Base-by-base conservation (phyloP, 2,888 invertebrate genomes). In the Drosophila leonis region DNA sequence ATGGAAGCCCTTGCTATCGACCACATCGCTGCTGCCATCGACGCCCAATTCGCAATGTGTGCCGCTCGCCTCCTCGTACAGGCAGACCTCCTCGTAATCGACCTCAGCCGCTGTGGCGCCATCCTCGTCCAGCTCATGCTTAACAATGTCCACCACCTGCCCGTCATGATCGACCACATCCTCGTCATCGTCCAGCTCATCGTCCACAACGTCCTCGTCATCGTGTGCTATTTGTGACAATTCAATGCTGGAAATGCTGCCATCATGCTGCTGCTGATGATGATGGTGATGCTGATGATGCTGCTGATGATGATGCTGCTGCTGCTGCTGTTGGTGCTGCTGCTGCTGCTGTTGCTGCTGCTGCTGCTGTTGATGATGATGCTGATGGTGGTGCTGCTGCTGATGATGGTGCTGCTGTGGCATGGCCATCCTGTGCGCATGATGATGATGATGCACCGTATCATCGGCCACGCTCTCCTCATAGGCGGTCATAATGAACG, bases 381-480 rank as follows among this genome's bases (percentile, higher is more conserved):
- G 73, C 2, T 70, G 73, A 2, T 59, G 66, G 0, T 71, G 78
- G 15, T 76, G 80, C 24, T 76, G 77, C 5, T 79, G 81, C 12
- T 79, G 79, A 33, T 77, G 79, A 42, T 79, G 74, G n/a, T 60
- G 49, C 18, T 49, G 49, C 49, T 49, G 49, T 3, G 49, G 31
- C 49, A 49, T 49, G 31, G 31, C 49, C 49, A 49, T 31, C 13
- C 49, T 18, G 20, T 49, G 49, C 13, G 31, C 49, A 49, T 79
- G 79, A 8, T 82, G 82, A 44, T 77, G 79, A 35, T 79, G 74
- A 15, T 61, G 51, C 20, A 83, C 81, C 24, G 87, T 85, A 44
- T 92, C 90, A 62, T 92, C 92, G 13, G 88, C 88, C 4, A 91
- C 90, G 9, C 83, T 88, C 67, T 92, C 92, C 63, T 92, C 91